Evolutionary conservation across 2,797 vertebrate genomes (phyloP).

Genomic region (Muscicapa striata): DNA sequence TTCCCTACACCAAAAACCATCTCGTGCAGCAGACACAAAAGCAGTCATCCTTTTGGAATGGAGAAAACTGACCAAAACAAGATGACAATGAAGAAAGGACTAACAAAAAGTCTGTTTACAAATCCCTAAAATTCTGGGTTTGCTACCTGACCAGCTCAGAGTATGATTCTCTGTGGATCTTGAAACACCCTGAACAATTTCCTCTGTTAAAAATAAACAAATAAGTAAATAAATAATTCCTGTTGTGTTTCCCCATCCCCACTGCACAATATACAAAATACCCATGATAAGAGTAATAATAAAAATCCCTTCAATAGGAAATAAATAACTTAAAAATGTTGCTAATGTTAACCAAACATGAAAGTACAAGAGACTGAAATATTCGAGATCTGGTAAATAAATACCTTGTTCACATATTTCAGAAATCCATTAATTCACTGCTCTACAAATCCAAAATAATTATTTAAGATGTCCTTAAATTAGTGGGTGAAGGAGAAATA

Average conservation of each 20-base stretch:
- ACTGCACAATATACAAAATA: not conserved
- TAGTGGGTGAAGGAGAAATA: not conserved
- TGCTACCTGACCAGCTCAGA: not conserved
- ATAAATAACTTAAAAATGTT: not conserved
- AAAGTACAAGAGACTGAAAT: not conserved
- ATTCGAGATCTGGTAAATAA: not conserved
- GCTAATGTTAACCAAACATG: not conserved
- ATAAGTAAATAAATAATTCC: not conserved
- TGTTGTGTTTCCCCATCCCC: accelerated
- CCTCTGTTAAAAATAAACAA: not conserved
- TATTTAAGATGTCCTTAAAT: not conserved
- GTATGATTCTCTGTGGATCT: not conserved
- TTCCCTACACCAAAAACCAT: not conserved
- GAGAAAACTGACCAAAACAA: not conserved
- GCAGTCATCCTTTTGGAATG: not conserved
- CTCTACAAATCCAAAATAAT: not conserved
- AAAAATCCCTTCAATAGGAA: not conserved
- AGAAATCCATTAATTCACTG: not conserved
- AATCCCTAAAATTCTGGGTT: not conserved
- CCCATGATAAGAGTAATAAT: not conserved
- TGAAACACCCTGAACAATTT: not conserved
- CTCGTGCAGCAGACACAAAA: not conserved
- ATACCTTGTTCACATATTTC: not conserved
- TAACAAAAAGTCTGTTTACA: not conserved
- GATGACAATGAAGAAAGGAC: not conserved